phyloP scores from a whole-genome alignment of 2,113 vertebrate species.

The Glaucidium brasilianum region DNA sequence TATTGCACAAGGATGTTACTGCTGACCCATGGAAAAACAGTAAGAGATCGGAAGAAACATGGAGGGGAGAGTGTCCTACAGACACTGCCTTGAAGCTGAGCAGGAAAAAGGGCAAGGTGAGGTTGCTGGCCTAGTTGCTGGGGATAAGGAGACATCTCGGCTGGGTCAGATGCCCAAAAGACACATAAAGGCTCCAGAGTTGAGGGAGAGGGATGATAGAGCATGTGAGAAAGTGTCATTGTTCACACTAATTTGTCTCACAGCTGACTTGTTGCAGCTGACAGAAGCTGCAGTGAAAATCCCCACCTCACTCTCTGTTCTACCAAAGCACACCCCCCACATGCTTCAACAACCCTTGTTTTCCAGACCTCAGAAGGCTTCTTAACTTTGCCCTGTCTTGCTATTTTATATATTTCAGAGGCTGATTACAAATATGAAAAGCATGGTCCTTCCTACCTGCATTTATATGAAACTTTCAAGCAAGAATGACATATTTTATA shows the following conservation, averaged over 20 bases:
- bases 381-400: background rate
- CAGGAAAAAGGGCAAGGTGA: too few relatives aligned
- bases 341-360: background rate
- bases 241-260: background rate
- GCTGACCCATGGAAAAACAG: background rate
- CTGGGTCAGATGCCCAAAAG: accelerated
- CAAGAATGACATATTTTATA: background rate
- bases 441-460: background rate
- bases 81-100: background rate
- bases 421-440: background rate
- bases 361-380: background rate
- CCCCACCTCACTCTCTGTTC: background rate
- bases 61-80: background rate
- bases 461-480: background rate
- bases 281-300: background rate
- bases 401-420: background rate
- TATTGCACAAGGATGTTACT: background rate
- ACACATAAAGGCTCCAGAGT: background rate
- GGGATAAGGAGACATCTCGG: background rate
- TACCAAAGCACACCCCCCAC: accelerated
- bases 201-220: background rate
- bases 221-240: background rate
- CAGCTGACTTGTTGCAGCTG: background rate
- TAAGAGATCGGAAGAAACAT: background rate
- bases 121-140: background rate